phyloP scores from a whole-genome alignment of 2,797 vertebrate genomes.

The Tragopan temminckii region DNA sequence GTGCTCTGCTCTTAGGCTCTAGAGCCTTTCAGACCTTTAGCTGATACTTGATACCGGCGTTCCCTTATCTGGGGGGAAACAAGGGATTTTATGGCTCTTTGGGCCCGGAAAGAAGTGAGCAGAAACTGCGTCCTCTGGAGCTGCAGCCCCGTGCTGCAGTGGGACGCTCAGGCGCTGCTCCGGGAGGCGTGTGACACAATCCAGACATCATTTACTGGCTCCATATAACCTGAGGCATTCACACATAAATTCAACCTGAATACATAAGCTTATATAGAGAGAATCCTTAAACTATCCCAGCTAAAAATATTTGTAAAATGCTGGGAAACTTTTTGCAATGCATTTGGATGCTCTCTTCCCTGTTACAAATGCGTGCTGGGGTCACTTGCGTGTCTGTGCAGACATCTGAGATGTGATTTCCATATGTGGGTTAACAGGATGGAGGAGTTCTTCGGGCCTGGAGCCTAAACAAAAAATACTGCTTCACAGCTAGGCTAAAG shows the following conservation, averaged over 20 bases:
- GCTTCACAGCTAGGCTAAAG: conserved; percentile 9
- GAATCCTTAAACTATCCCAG: conserved; percentile 16
- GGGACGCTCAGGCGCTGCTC: conserved; percentile 25
- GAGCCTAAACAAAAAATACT: conserved; percentile 4
- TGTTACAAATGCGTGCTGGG: neutral
- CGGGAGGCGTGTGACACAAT: conserved; percentile 21
- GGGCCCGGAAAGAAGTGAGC: neutral
- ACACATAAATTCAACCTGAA: conserved; percentile 50
- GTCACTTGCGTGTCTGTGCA: neutral
- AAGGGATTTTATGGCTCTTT: neutral
- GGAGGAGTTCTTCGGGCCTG: neutral
- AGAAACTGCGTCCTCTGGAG: neutral
- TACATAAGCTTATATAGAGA: conserved; percentile 35
- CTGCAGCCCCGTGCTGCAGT: neutral
- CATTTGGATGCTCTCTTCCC: neutral
- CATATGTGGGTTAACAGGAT: neutral
- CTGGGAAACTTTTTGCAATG: neutral
- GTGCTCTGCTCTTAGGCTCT: neutral
- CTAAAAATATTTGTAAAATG: conserved; percentile 14
- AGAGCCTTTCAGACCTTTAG: neutral
- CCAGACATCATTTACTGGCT: conserved; percentile 64
- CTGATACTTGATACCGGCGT: neutral
- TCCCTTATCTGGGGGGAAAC: neutral
- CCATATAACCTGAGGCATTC: conserved; percentile 63
- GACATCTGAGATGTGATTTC: conserved; percentile 29